phyloP scores from a whole-genome alignment of 1,140 invertebrate genomes.

The Magallana gigas region DNA sequence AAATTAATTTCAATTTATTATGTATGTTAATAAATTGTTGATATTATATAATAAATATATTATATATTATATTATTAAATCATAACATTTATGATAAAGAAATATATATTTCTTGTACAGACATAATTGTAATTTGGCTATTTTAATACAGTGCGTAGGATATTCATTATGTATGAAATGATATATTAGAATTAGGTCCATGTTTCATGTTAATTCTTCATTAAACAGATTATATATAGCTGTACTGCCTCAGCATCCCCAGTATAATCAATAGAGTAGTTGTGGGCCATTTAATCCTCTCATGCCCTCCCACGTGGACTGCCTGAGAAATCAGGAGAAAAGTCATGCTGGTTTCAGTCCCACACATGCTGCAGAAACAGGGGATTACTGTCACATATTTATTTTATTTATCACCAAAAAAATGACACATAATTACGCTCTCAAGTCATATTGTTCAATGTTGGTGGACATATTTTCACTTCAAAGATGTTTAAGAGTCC shows the following conservation, averaged over 20 bases:
- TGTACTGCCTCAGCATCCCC: neutral
- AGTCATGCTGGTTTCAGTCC: neutral
- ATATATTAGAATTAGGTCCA: neutral
- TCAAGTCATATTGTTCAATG: neutral
- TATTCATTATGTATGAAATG: no score
- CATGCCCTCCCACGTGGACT: neutral
- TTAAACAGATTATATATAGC: neutral
- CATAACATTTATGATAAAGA: no score
- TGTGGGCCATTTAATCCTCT: slow-evolving; percentile 6
- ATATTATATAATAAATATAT: no score
- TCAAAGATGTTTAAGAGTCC: neutral
- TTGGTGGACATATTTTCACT: neutral
- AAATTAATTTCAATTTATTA: no score
- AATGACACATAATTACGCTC: neutral
- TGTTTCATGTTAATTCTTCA: neutral
- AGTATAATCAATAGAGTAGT: neutral
- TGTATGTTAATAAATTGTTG: no score
- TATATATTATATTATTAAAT: no score
- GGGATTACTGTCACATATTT: neutral
- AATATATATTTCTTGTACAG: no score
- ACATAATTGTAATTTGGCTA: no score
- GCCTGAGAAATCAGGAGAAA: neutral
- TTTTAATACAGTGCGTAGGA: no score
- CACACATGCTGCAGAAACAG: neutral
- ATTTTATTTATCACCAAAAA: neutral